Evolutionary conservation across 1,140 invertebrate genomes (phyloP).

Genomic region (Luehdorfia chinensis): DNA sequence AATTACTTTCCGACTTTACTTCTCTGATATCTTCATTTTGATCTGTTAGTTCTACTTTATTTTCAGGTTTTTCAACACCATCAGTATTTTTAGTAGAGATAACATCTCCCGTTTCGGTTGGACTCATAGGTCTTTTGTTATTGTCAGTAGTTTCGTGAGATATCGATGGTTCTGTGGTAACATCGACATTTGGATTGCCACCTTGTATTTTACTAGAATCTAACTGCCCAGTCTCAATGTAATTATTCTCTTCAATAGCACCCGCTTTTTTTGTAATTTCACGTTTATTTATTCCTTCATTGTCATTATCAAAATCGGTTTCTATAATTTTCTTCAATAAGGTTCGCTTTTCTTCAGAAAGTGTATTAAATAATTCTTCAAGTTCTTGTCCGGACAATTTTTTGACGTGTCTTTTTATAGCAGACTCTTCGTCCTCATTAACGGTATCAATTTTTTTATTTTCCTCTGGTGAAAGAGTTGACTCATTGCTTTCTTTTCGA

Average conservation of each 20-base stretch:
- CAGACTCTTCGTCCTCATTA: conserved; percentile 47
- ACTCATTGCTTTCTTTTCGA: conserved; percentile 21
- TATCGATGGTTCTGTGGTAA: conserved; percentile 28
- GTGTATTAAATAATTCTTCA: conserved; percentile 51
- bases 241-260: conserved; percentile 52
- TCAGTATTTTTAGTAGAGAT: conserved; percentile 15
- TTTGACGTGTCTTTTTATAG: conserved; percentile 58
- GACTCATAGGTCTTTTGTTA: conserved; percentile 24
- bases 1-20: conserved; percentile 23
- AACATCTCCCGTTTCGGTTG: conserved; percentile 16
- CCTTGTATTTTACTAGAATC: conserved; percentile 52
- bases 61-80: conserved; percentile 8
- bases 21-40: conserved; percentile 9
- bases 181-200: conserved; percentile 25
- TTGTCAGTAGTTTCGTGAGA: conserved; percentile 31
- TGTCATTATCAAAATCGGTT: conserved; percentile 19
- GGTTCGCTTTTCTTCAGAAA: conserved; percentile 57
- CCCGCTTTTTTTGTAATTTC: conserved; percentile 68
- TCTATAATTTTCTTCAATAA: conserved; percentile 60
- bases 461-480: conserved; percentile 13
- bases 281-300: conserved; percentile 45
- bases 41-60: conserved; percentile 3
- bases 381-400: conserved; percentile 57
- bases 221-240: conserved; percentile 38
- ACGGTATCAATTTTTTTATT: conserved; percentile 17